These are phyloP conservation scores for Enteromius mattozi DNA, from an alignment of 2,797 vertebrate species.

Conservation along the genomic window DNA sequence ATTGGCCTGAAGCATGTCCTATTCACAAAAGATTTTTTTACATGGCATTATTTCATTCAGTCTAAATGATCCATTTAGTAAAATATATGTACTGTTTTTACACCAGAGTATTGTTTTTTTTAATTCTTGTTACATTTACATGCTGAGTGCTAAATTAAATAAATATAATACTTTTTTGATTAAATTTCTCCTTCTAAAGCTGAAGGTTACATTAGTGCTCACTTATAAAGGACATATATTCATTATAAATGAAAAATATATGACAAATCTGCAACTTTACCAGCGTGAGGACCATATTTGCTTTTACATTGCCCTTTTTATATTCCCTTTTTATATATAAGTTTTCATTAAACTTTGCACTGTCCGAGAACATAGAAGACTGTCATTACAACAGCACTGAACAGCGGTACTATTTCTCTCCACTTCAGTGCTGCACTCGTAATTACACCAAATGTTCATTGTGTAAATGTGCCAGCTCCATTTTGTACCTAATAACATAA, in stretches of 20 bases:
- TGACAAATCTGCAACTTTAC: background rate
- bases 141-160: background rate
- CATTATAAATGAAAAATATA: background rate
- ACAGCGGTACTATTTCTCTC: conserved; percentile 7
- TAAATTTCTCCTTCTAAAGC: background rate
- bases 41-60: background rate
- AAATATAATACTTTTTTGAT: background rate
- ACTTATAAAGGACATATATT: background rate
- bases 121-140: background rate
- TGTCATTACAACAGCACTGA: conserved; percentile 8
- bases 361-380: background rate
- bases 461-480: conserved; percentile 32
- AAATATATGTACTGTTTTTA: background rate
- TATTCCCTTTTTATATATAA: background rate
- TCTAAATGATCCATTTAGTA: background rate
- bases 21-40: background rate
- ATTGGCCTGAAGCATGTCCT: background rate
- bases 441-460: conserved; percentile 32
- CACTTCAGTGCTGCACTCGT: background rate
- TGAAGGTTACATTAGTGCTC: background rate
- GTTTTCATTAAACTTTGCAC: background rate
- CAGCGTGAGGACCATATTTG: background rate
- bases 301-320: background rate
- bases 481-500: conserved; percentile 43
- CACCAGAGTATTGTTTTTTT: background rate